These are phyloP conservation scores for Myripristis murdjan DNA, from an alignment of 2,797 vertebrate species.

Conservation along the genomic window DNA sequence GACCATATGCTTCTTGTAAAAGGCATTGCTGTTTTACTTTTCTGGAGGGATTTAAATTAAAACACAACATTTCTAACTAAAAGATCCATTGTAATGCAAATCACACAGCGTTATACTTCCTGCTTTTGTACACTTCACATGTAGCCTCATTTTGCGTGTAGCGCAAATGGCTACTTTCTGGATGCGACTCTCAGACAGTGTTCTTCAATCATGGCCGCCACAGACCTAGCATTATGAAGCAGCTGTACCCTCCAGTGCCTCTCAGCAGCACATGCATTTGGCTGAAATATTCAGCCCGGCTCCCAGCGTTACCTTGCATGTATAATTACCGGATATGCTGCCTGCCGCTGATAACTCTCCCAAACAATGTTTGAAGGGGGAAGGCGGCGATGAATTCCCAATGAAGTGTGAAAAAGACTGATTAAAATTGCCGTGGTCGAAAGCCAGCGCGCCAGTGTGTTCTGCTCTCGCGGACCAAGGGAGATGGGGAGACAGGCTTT, in stretches of 20 bases:
- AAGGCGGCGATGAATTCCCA: constrained; percentile 87
- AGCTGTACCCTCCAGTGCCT: constrained; percentile 76
- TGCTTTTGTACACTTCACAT: constrained; percentile 37
- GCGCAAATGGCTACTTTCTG: constrained; percentile 36
- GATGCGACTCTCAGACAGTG: constrained; percentile 50
- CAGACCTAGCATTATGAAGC: constrained; percentile 67
- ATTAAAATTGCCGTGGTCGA: constrained; percentile 88
- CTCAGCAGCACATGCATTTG: constrained; percentile 78
- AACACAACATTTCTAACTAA: constrained; percentile 34
- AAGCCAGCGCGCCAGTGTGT: constrained; percentile 83
- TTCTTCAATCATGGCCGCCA: constrained; percentile 65
- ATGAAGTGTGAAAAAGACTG: constrained; percentile 89
- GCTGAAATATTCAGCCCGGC: constrained; percentile 82
- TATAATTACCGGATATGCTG: constrained; percentile 88
- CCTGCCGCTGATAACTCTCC: constrained; percentile 87
- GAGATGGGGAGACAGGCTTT: constrained; percentile 77
- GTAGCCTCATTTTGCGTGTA: constrained; percentile 9
- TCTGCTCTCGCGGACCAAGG: constrained; percentile 79
- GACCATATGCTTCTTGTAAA: constrained; percentile 16
- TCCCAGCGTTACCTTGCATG: constrained; percentile 86
- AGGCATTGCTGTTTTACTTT: constrained; percentile 39
- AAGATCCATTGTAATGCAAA: constrained; percentile 53
- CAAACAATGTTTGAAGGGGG: constrained; percentile 88
- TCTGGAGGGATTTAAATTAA: constrained; percentile 44
- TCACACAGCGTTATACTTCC: constrained; percentile 39